phyloP scores from a whole-genome alignment of 2,888 invertebrate species.

The Corbicula japonica region DNA sequence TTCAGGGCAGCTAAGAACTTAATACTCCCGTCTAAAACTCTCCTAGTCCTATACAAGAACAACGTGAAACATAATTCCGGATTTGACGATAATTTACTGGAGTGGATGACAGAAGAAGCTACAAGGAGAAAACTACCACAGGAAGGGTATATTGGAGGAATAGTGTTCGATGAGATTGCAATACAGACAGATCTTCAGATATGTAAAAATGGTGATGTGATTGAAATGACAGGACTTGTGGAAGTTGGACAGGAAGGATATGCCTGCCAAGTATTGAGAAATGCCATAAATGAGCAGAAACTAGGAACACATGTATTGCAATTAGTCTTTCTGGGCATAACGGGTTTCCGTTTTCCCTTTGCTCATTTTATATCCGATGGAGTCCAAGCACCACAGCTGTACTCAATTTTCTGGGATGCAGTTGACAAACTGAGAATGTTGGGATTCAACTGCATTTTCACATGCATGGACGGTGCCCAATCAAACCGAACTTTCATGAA shows the following conservation, averaged over 20 bases:
- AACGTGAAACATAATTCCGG: constrained; percentile 19
- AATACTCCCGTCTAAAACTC: too few relatives aligned
- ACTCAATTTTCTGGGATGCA: constrained; percentile 48
- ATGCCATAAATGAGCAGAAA: constrained; percentile 6
- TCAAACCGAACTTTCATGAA: constrained; percentile 7
- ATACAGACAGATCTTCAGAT: constrained; percentile 41
- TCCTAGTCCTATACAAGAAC: too few relatives aligned
- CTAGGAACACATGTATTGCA: constrained; percentile 40
- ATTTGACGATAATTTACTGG: constrained; percentile 24
- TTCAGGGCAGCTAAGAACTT: too few relatives aligned
- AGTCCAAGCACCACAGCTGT: constrained; percentile 46
- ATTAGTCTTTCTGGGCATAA: constrained; percentile 45
- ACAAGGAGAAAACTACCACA: constrained; percentile 11
- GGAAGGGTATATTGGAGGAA: constrained; percentile 21
- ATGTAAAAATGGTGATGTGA: constrained; percentile 26
- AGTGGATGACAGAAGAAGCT: constrained; percentile 43
- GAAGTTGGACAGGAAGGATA: constrained; percentile 11
- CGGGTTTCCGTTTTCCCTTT: constrained; percentile 54
- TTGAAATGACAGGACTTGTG: constrained; percentile 37
- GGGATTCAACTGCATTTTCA: constrained; percentile 36
- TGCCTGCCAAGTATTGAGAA: not conserved
- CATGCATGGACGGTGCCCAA: constrained; percentile 10
- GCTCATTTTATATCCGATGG: constrained; percentile 43
- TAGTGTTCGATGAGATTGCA: constrained; percentile 42
- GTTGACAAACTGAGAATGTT: constrained; percentile 30